Base-by-base conservation (phyloP, 2,888 invertebrate genomes). In the Chrysolina americana region DNA sequence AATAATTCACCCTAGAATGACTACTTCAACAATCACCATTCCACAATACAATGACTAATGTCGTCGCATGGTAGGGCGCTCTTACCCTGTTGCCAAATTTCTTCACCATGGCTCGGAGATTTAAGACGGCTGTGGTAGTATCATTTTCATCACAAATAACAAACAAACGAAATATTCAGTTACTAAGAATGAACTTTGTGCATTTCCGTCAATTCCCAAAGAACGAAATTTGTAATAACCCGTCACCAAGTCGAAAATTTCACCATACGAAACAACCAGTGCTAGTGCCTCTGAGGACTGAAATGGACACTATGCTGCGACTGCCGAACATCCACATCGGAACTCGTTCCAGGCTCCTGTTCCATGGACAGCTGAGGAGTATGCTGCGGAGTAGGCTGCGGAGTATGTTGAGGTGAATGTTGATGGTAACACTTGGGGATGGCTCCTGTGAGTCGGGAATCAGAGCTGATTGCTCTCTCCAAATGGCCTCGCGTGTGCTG, bases 401-500 rank as follows among this genome's bases (percentile, higher is more conserved):
- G 28, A 15, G 41, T 68, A 17, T 66, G 48, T 13, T 66, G 66
- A 0, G 48, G 23, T 11, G 48, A 28, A 11, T 84, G 82, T 71
- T 81, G 80, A 23, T 80, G 83, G 65, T 82, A 79, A 23, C 79
- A 81, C 56, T 77, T 81, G 2, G 83, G 81, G n/a, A 84, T 83
- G 13, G 84, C 84, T 11, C 87, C 87, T 10, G 84, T 86, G 68
- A 87, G 77, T 72, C 87, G 81, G 21, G 87, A 87, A 76, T 87
- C 87, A 0, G 87, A 87, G 76, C 87, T 87, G 53, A 87, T 87
- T 6, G 87, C 87, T 68, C 87, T 78, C 74, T 87, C 87, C 41
- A 87, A 78, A 19, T 83, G 82, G 0, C 87, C 87, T 41, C 86
- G 80, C 9, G 78, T 70, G 76, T 83, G 82, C 28, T 81, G 80